Percentiles rank a stretch among this genome's conserved stretches.
Evolutionary conservation across 2,113 vertebrate genomes (phyloP).

Genomic region (Ginglymostoma cirratum): DNA sequence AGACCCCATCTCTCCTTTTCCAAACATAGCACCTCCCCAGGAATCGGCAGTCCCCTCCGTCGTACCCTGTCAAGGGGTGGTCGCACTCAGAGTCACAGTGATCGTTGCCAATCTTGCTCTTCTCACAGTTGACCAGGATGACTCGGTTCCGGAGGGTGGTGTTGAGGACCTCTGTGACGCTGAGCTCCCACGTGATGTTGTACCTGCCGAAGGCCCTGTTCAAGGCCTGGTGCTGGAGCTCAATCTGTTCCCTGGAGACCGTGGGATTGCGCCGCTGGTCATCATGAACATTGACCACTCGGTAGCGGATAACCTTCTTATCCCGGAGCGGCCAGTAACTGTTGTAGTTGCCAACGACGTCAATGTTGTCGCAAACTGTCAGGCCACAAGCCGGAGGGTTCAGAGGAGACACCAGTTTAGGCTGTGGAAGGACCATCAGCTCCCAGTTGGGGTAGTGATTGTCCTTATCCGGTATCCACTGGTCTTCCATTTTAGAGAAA

Average conservation of each 20-base stretch:
- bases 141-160: constrained; percentile 69
- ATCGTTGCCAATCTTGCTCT: constrained; percentile 84
- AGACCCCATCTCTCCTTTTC: constrained; percentile 79
- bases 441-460: constrained; percentile 60
- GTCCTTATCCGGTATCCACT: constrained; percentile 67
- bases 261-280: constrained; percentile 66
- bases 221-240: constrained; percentile 68
- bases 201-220: constrained; percentile 72
- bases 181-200: constrained; percentile 85
- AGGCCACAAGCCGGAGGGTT: constrained; percentile 73
- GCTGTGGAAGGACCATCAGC: constrained; percentile 51
- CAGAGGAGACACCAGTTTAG: constrained; percentile 60
- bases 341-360: constrained; percentile 78
- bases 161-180: constrained; percentile 62
- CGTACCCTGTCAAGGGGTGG: constrained; percentile 81
- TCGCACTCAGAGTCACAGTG: constrained; percentile 86
- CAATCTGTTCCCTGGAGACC: constrained; percentile 69
- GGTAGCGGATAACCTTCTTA: constrained; percentile 71
- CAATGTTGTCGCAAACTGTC: constrained; percentile 79
- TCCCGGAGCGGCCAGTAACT: constrained; percentile 68
- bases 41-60: constrained; percentile 80
- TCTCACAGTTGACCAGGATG: constrained; percentile 83
- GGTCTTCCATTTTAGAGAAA: constrained; percentile 58
- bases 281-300: constrained; percentile 73
- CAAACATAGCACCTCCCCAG: constrained; percentile 77